phyloP scores from a whole-genome alignment of 2,888 invertebrate species.

The Azorinus chamasolen region DNA sequence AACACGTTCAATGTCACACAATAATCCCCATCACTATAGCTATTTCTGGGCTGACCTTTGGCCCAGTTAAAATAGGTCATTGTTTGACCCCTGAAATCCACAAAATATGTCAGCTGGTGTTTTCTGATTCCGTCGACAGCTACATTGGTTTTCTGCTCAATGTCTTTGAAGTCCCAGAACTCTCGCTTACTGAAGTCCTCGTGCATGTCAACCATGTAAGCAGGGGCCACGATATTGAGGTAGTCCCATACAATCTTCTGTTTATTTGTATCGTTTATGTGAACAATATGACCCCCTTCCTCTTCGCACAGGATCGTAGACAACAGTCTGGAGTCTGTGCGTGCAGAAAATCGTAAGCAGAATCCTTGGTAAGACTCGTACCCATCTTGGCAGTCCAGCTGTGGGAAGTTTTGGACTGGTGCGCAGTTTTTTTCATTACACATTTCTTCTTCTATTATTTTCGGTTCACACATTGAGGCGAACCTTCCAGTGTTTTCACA shows the following conservation, averaged over 20 bases:
- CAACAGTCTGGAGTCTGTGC: slow-evolving; percentile 33
- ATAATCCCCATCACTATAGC: slow-evolving; percentile 50
- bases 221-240: slow-evolving; percentile 31
- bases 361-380: slow-evolving; percentile 46
- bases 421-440: slow-evolving; percentile 26
- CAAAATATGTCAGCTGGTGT: slow-evolving; percentile 24
- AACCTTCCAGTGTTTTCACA: slow-evolving; percentile 40
- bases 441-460: slow-evolving; percentile 12
- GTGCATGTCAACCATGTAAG: slow-evolving; percentile 44
- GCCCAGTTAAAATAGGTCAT: slow-evolving; percentile 62
- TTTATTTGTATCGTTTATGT: slow-evolving; percentile 30
- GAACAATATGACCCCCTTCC: slow-evolving; percentile 51
- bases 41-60: slow-evolving; percentile 47
- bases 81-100: slow-evolving; percentile 32
- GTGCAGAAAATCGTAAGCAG: slow-evolving; percentile 53
- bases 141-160: slow-evolving; percentile 44
- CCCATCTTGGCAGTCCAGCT: slow-evolving; percentile 42
- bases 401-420: background rate
- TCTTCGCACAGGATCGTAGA: slow-evolving; percentile 46
- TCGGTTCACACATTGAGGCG: slow-evolving; percentile 48
- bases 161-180: slow-evolving; percentile 51
- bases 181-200: slow-evolving; percentile 51
- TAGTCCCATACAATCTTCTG: slow-evolving; percentile 39
- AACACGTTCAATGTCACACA: slow-evolving; percentile 53
- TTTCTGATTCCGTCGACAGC: slow-evolving; percentile 51